Evolutionary conservation across 2,888 invertebrate genomes (phyloP).

Genomic region (Ennomos quercinarius): DNA sequence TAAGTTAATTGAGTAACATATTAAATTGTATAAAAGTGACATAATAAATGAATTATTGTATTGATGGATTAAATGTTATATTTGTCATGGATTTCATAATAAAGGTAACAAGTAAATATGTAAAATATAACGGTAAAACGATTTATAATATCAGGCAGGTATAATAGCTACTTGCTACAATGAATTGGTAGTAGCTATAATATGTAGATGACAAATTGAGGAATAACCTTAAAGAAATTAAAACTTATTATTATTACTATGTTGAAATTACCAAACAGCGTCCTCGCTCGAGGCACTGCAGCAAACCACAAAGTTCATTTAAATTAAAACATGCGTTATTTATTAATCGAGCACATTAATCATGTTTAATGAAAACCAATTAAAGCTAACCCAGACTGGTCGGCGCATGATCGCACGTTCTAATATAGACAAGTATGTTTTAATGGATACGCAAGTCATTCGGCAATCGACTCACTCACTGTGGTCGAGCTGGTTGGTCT

Average conservation of each 20-base stretch:
- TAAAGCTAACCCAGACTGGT: constrained; percentile 49
- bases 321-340: constrained; percentile 44
- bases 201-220: neutral
- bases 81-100: too few relatives aligned
- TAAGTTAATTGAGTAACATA: too few relatives aligned
- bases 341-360: constrained; percentile 53
- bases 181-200: too few relatives aligned
- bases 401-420: constrained; percentile 40
- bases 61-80: too few relatives aligned
- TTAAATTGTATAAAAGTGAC: too few relatives aligned
- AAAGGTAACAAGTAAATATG: too few relatives aligned
- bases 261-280: constrained; percentile 24
- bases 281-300: constrained; percentile 49
- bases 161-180: too few relatives aligned
- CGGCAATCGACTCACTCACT: constrained; percentile 48
- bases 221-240: constrained; percentile 19
- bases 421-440: constrained; percentile 34
- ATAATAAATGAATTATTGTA: too few relatives aligned
- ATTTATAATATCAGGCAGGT: too few relatives aligned
- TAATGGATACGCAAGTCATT: constrained; percentile 44
- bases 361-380: constrained; percentile 64
- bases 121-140: too few relatives aligned
- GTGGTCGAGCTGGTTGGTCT: constrained; percentile 33
- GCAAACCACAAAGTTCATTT: constrained; percentile 35
- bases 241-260: constrained; percentile 14